Conservation (phyloP, 2,888 invertebrate species). For the Cataglyphis livida region DNA sequence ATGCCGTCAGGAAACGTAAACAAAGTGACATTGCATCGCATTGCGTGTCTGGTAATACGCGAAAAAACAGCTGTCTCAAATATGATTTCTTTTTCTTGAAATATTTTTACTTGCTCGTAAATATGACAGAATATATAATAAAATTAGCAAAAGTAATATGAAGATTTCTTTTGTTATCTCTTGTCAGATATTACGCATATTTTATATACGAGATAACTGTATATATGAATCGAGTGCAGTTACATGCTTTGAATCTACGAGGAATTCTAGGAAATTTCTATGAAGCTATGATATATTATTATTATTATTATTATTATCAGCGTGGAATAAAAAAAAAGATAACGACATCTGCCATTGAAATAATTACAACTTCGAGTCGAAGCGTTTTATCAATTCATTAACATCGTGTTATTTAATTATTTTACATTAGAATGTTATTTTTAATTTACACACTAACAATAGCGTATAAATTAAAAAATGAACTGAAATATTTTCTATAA, state of each 20-base stretch:
- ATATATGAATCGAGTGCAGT: not conserved
- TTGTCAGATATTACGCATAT: not conserved
- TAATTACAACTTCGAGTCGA: not conserved
- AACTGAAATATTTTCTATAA: not conserved
- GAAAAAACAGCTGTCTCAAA: not conserved
- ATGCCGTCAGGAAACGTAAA: not conserved
- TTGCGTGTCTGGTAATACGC: not conserved
- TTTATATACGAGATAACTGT: not conserved
- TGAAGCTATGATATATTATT: not conserved
- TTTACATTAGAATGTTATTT: not conserved
- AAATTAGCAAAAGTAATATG: not conserved
- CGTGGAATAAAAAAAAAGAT: constrained; percentile 21
- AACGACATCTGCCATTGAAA: constrained; percentile 20
- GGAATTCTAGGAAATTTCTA: constrained; percentile 22
- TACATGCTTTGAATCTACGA: not conserved
- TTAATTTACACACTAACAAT: not conserved
- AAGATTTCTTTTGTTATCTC: not conserved
- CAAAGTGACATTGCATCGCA: not conserved
- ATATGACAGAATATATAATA: not conserved
- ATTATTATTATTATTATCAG: constrained; percentile 8
- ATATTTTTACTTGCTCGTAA: not conserved
- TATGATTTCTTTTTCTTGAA: not conserved
- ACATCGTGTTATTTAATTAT: not conserved
- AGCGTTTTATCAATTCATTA: constrained; percentile 17
- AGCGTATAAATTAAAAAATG: too few species aligned